Evolutionary conservation across 1,140 invertebrate genomes (phyloP).

Genomic region (Colletes gigas): DNA sequence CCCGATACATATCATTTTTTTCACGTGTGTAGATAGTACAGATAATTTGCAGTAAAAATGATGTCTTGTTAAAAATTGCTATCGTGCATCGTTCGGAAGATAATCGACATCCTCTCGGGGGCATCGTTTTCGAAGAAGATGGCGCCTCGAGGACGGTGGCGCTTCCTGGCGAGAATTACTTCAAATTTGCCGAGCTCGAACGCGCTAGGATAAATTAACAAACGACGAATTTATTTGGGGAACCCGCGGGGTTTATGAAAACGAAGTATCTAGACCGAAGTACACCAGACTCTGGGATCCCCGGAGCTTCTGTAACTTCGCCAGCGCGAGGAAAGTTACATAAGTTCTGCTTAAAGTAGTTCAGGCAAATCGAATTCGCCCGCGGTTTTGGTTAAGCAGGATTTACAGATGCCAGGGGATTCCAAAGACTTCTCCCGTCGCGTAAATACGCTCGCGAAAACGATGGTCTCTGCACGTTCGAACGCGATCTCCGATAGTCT

Average conservation of each 20-base stretch:
- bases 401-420: constrained; percentile 10
- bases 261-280: neutral
- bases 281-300: neutral
- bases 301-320: constrained; percentile 16
- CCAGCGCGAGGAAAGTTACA: constrained; percentile 13
- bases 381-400: constrained; percentile 20
- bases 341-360: constrained; percentile 33
- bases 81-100: too few species aligned
- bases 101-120: too few species aligned
- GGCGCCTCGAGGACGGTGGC: too few species aligned
- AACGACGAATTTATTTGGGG: constrained; percentile 19
- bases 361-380: constrained; percentile 32
- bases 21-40: too few species aligned
- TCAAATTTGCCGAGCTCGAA: neutral
- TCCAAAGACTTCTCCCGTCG: neutral
- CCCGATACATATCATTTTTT: too few species aligned
- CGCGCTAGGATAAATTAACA: constrained; percentile 8
- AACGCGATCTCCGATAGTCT: too few species aligned
- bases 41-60: too few species aligned
- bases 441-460: neutral
- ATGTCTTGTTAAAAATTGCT: too few species aligned
- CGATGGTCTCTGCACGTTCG: too few species aligned
- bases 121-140: too few species aligned
- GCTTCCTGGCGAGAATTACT: too few species aligned
- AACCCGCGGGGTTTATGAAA: neutral